Conservation (phyloP, 2,113 vertebrate genomes). For the Beaufortia kweichowensis region DNA sequence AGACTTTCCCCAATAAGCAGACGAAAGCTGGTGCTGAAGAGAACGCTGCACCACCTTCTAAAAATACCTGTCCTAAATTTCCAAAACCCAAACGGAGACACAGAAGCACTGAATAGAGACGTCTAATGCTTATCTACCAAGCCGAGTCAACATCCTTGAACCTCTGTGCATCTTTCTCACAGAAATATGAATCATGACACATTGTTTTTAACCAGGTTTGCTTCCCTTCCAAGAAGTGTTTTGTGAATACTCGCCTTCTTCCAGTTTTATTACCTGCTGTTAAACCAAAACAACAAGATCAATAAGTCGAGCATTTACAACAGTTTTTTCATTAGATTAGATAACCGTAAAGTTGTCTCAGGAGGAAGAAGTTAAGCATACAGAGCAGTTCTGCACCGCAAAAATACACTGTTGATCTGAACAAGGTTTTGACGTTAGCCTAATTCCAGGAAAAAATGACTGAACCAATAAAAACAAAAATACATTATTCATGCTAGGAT, state of each 20-base stretch:
- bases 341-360: background rate
- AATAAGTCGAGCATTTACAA: background rate
- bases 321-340: background rate
- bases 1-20: constrained; percentile 21
- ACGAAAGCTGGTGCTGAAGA: constrained; percentile 28
- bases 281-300: background rate
- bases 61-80: constrained; percentile 59
- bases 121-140: constrained; percentile 23
- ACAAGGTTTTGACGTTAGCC: constrained; percentile 26
- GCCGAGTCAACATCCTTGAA: background rate
- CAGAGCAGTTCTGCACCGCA: background rate
- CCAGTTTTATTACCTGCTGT: background rate
- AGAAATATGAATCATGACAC: background rate
- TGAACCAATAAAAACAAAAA: constrained; percentile 37
- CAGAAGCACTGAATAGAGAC: constrained; percentile 18
- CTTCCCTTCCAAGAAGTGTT: background rate
- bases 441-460: background rate
- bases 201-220: background rate
- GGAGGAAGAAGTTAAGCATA: background rate
- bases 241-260: background rate
- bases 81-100: constrained; percentile 43
- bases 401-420: constrained; percentile 15
- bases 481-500: constrained; percentile 37
- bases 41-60: constrained; percentile 56
- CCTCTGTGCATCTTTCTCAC: background rate